Percentiles rank a stretch among this genome's conserved stretches.
Evolutionary conservation across 2,797 vertebrate species (phyloP).

Genomic region (Melanotaenia trifasciata): DNA sequence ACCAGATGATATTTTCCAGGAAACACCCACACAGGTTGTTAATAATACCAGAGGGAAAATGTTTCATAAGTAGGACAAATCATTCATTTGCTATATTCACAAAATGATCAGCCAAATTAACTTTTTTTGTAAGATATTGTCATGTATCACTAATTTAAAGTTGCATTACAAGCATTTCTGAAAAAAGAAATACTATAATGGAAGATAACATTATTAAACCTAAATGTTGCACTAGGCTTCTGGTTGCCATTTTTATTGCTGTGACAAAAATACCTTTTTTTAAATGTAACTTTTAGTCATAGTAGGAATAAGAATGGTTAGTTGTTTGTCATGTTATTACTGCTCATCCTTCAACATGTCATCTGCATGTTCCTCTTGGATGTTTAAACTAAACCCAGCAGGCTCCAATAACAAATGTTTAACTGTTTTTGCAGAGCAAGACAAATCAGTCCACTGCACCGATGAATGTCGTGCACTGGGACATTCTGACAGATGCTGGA

Average conservation of each 20-base stretch:
- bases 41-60: slow-evolving; percentile 40
- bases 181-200: slow-evolving; percentile 3
- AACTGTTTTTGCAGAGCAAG: slow-evolving; percentile 89
- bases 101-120: not conserved
- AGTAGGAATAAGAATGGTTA: slow-evolving; percentile 19
- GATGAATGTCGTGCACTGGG: slow-evolving; percentile 98
- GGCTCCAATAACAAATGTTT: slow-evolving; percentile 77
- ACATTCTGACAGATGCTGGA: slow-evolving; percentile 99
- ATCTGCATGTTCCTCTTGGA: slow-evolving; percentile 50
- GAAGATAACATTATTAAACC: not conserved
- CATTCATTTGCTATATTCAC: slow-evolving; percentile 42
- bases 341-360: slow-evolving; percentile 61
- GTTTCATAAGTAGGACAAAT: slow-evolving; percentile 48
- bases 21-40: slow-evolving; percentile 71
- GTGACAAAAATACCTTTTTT: slow-evolving; percentile 23
- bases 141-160: slow-evolving; percentile 26
- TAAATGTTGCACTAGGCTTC: slow-evolving; percentile 18
- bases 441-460: slow-evolving; percentile 98
- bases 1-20: slow-evolving; percentile 72
- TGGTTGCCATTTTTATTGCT: slow-evolving; percentile 30
- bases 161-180: slow-evolving; percentile 6
- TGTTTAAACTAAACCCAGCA: slow-evolving; percentile 56
- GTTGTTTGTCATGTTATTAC: slow-evolving; percentile 34
- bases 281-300: slow-evolving; percentile 1
- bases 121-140: slow-evolving; percentile 3